Evolutionary conservation across 2,888 invertebrate genomes (phyloP).

Genomic region (Coronaproctus castanopsis): DNA sequence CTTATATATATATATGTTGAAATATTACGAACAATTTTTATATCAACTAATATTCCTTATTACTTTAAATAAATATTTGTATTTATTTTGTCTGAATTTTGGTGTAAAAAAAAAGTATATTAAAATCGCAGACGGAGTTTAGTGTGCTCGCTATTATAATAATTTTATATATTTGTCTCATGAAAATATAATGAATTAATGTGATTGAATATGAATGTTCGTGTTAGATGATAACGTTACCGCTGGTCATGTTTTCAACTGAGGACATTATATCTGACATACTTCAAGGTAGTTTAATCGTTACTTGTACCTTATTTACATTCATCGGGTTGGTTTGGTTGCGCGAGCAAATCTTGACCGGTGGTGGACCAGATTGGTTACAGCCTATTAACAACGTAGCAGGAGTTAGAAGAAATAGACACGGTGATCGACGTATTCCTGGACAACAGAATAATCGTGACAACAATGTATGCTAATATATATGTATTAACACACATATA

Average conservation of each 20-base stretch:
- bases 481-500: neutral
- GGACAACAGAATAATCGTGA: conserved; percentile 16
- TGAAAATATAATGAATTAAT: no score
- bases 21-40: no score
- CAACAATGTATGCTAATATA: conserved; percentile 12
- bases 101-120: no score
- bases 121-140: no score
- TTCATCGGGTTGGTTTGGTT: conserved; percentile 96
- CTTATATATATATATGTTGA: no score
- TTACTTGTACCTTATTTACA: conserved; percentile 82
- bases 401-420: neutral
- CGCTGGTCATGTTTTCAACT: conserved; percentile 77
- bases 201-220: no score
- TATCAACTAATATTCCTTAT: no score
- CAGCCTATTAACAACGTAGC: conserved; percentile 28
- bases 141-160: no score
- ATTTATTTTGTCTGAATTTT: no score
- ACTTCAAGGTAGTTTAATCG: conserved; percentile 89
- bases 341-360: conserved; percentile 90
- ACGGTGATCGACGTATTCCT: conserved; percentile 24
- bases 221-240: conserved; percentile 55
- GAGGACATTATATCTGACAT: conserved; percentile 85
- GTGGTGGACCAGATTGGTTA: conserved; percentile 93
- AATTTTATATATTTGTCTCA: no score
- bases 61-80: no score